Evolutionary conservation across 2,113 vertebrate species (phyloP), one percentile per base, ranked within the genome.

Genomic region (Megatriorchis doriae): DNA sequence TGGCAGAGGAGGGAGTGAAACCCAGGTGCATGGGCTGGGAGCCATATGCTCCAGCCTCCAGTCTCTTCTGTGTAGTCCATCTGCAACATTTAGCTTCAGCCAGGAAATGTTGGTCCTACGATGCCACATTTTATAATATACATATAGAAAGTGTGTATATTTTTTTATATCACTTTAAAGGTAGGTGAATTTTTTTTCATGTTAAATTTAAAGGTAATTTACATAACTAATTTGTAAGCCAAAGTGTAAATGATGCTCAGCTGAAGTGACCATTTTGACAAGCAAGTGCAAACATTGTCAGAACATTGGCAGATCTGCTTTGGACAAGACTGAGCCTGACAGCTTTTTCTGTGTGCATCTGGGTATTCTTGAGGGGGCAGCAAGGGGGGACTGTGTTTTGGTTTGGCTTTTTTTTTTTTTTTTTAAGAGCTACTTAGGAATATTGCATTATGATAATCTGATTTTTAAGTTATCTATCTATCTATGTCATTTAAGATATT

Each of bases 261-360:
- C 83, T 68, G 88, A 95, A 96, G 90, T 95, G 96, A 96, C 94
- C 95, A 81, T 96, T 96, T 90, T 95, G 97, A 96, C 97, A 97
- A 96, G 95, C 86, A 79, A 96, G 87, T 95, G 96, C 91, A 97
- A 97, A 97, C 80, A 92, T 93, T 91, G 95, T 95, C 92, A 95
- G 91, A 95, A 81, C 84, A 94, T 89, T 94, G 95, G 93, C 96
- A 94, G 91, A 81, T 96, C 86, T 93, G 86, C 81, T 85, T 90
- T 94, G 91, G 96, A 96, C 81, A 81, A 94, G 95, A 90, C 84
- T 36, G 89, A 83, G 75, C 94, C 47, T 96, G 95, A 97, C 96
- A 97, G 95, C 48, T 96, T 90, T 75, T 87, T 32, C 87, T 83
- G 62, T 74, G 91, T 73, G 81, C 93, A 91, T 96, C 91, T 97